Percentiles rank a stretch among this genome's conserved stretches.
These are phyloP conservation scores for Theocolax elegans DNA, from an alignment of 1,140 invertebrate genomes.

Conservation along the genomic window DNA sequence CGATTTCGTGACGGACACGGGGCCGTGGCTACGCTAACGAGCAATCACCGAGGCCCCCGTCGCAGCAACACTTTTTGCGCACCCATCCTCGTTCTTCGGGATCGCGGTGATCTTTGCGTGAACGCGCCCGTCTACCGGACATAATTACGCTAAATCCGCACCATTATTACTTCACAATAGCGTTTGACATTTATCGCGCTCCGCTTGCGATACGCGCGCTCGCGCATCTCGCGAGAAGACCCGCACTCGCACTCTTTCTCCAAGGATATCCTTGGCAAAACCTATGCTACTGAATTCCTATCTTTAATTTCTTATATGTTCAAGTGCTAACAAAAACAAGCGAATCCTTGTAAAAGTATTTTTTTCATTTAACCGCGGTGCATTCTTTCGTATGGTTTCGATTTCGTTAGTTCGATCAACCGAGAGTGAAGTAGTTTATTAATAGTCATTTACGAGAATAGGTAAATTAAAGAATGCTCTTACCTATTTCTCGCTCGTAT, in stretches of 20 bases:
- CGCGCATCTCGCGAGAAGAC: not conserved
- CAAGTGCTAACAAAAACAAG: not conserved
- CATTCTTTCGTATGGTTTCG: slow-evolving; percentile 10
- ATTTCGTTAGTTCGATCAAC: no score
- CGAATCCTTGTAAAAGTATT: not conserved
- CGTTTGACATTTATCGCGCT: slow-evolving; percentile 51
- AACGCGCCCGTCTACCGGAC: slow-evolving; percentile 38
- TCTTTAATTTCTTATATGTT: no score
- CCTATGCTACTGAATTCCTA: not conserved
- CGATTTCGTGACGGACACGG: slow-evolving; percentile 70
- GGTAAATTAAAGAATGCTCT: no score
- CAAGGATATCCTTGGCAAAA: not conserved
- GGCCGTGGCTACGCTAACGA: slow-evolving; percentile 67
- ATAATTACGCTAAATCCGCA: slow-evolving; percentile 50
- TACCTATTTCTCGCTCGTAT: no score
- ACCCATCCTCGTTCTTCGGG: not conserved
- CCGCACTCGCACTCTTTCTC: not conserved
- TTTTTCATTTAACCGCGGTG: not conserved
- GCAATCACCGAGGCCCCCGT: slow-evolving; percentile 63
- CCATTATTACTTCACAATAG: slow-evolving; percentile 52
- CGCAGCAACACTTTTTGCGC: slow-evolving; percentile 58
- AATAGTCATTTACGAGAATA: no score
- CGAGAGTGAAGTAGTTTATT: no score
- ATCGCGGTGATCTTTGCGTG: no score
- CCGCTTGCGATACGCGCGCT: slow-evolving; percentile 33